Percentiles rank a stretch among this genome's conserved stretches.
Evolutionary conservation across 2,888 invertebrate genomes (phyloP).

Genomic region (Agonopterix subpropinquella): DNA sequence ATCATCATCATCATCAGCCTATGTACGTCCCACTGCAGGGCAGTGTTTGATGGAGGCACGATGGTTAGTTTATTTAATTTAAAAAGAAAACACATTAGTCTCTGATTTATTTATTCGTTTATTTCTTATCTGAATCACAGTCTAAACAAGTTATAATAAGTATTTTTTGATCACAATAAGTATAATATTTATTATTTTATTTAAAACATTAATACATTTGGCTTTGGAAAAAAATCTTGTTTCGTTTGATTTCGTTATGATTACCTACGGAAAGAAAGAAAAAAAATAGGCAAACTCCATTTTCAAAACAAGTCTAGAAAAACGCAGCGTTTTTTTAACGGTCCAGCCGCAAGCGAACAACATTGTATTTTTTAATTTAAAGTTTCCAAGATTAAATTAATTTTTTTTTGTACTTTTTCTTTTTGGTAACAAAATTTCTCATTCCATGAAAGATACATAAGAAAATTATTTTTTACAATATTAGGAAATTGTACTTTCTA

Average conservation of each 20-base stretch:
- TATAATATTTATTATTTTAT: no score
- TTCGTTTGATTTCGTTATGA: not conserved
- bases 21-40: no score
- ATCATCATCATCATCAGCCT: no score
- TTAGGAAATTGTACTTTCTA: not conserved
- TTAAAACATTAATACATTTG: conserved; percentile 3
- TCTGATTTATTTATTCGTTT: no score
- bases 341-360: conserved; percentile 22
- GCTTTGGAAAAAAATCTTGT: no score
- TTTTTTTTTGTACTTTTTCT: not conserved
- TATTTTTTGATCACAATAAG: conserved; percentile 7
- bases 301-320: conserved; percentile 18
- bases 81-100: no score
- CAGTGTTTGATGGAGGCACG: no score
- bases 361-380: not conserved
- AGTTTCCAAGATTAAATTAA: not conserved
- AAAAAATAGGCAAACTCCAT: conserved; percentile 38
- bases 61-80: no score
- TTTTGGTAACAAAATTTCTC: not conserved
- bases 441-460: not conserved
- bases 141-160: conserved; percentile 17
- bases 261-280: conserved; percentile 18
- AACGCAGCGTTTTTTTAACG: conserved; percentile 31
- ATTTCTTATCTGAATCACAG: conserved; percentile 31
- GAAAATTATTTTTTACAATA: not conserved